Evolutionary conservation across 1,140 invertebrate genomes (phyloP).

Genomic region (Psix sp.): DNA sequence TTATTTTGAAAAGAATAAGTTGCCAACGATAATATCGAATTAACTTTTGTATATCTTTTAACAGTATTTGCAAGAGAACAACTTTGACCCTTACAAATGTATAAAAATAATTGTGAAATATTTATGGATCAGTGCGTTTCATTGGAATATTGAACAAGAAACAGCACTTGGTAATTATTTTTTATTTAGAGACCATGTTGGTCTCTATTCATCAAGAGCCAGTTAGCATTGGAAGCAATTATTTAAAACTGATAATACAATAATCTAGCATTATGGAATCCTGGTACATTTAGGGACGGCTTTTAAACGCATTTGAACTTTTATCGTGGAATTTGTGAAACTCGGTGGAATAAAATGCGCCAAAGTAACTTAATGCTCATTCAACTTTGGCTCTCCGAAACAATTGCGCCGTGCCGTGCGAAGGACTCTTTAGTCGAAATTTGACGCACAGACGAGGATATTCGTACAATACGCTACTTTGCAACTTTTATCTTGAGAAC

Average conservation of each 20-base stretch:
- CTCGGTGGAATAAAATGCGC: constrained; percentile 38
- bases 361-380: constrained; percentile 52
- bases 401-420: constrained; percentile 34
- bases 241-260: constrained; percentile 23
- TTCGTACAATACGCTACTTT: constrained; percentile 48
- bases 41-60: too few relatives aligned
- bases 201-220: too few relatives aligned
- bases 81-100: too few relatives aligned
- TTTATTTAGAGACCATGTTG: too few relatives aligned
- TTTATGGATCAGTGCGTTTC: too few relatives aligned
- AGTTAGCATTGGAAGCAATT: background rate
- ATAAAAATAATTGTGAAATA: too few relatives aligned
- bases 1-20: too few relatives aligned
- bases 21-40: too few relatives aligned
- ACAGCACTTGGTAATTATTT: too few relatives aligned
- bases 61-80: too few relatives aligned
- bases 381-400: constrained; percentile 45
- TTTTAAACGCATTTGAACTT: constrained; percentile 44
- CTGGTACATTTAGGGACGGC: constrained; percentile 10
- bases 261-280: constrained; percentile 17
- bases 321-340: constrained; percentile 47
- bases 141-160: too few relatives aligned
- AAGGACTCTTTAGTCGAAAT: constrained; percentile 53
- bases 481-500: constrained; percentile 55
- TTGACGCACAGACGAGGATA: constrained; percentile 44